These are phyloP conservation scores for Bombyx mandarina DNA, from an alignment of 1,140 invertebrate genomes.

Conservation along the genomic window DNA sequence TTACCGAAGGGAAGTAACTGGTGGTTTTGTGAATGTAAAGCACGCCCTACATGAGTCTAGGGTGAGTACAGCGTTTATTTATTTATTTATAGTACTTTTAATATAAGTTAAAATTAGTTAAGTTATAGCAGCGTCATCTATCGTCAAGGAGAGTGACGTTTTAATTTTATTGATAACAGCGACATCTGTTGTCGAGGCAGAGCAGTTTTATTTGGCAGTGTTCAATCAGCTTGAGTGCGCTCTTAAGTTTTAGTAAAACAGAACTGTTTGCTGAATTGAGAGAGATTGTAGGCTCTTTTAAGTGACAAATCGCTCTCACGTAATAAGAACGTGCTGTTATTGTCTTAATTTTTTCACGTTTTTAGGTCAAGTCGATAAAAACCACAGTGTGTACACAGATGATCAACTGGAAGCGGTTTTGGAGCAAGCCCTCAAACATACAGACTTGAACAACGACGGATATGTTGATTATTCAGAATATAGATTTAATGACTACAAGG, in stretches of 20 bases:
- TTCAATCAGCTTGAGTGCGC: too few relatives aligned
- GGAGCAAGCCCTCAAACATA: conserved; percentile 75
- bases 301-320: too few relatives aligned
- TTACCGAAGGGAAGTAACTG: too few relatives aligned
- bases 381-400: conserved; percentile 59
- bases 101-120: not conserved
- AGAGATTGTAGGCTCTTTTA: too few relatives aligned
- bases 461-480: conserved; percentile 80
- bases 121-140: not conserved
- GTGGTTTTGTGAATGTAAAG: not conserved
- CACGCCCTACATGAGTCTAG: conserved; percentile 15
- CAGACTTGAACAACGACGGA: conserved; percentile 78
- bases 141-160: not conserved
- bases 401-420: conserved; percentile 74
- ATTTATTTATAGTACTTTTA: conserved; percentile 7
- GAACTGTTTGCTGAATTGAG: too few relatives aligned
- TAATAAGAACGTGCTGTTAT: too few relatives aligned
- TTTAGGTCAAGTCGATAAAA: conserved; percentile 42
- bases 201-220: too few relatives aligned
- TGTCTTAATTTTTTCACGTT: conserved; percentile 2
- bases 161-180: too few relatives aligned
- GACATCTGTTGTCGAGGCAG: too few relatives aligned
- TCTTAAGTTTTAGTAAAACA: too few relatives aligned
- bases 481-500: conserved; percentile 34
- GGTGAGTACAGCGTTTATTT: conserved; percentile 12